Base-by-base conservation (phyloP, 2,888 invertebrate genomes). In the Protophormia terraenovae region DNA sequence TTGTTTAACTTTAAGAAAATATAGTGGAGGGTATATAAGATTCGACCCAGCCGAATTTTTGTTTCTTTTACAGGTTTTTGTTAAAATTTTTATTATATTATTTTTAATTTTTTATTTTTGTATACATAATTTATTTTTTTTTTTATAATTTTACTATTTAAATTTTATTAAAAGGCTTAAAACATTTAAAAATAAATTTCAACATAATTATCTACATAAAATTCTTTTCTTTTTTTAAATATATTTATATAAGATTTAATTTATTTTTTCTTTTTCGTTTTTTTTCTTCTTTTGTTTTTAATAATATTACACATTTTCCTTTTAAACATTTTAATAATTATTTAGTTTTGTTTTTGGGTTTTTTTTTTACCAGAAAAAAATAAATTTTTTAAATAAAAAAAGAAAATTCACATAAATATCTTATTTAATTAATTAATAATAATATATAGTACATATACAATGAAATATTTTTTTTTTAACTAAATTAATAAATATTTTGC, bases 121-220 rank as follows among this genome's bases (percentile, higher is more conserved):
- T 24, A 47, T 67, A 67, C 24, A 32, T 41, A 60, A 12, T 19
- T 5, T 66, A n/a, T n/a, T 60, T 83, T 19, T 45, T 77, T 47
- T 27, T 64, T 71, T 75, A 58, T 73, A 84, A 84, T 86, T 86
- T 86, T 77, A 77, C 86, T 83, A 86, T 77, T 83, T 76, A 66
- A n/a, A 35, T 69, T 84, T 58, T 66, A 45, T 83, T 71, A 79
- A 85, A 85, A 85, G 82, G 78, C 82, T 85, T 82, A 85, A 85
- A 85, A 82, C 75, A 82, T 82, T 85, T 75, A 79, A 82, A 85
- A 85, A 78, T 71, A 55, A 85, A 73, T 78, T 86, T 81, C 83
- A 86, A 86, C 83, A 81, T 84, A 83, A 86, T 77, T 86, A 86
- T 86, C 86, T 86, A 86, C 86, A 86, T 86, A 80, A 71, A 82